Percentiles rank a stretch among this genome's conserved stretches.
These are phyloP conservation scores for Ciconia stormi DNA, from an alignment of 2,113 vertebrate species.

Conservation along the genomic window DNA sequence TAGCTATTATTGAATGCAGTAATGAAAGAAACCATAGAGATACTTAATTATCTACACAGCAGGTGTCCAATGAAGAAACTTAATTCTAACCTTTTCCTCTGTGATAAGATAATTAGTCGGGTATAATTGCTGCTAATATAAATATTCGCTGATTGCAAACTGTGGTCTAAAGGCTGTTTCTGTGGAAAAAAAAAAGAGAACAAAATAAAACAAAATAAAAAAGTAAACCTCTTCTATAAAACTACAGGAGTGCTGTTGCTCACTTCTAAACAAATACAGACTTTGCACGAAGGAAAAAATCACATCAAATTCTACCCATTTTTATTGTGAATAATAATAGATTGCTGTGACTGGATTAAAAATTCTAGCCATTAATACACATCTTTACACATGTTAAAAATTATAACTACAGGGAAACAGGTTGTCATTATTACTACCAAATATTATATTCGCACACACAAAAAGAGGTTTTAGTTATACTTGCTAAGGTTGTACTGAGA, in stretches of 20 bases:
- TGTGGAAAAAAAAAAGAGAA: background rate
- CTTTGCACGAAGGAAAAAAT: conserved; percentile 14
- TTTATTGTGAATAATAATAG: conserved; percentile 19
- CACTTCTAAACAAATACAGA: conserved; percentile 61
- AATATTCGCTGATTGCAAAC: conserved; percentile 78
- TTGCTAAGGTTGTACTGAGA: background rate
- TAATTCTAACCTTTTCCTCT: conserved; percentile 79
- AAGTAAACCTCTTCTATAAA: background rate
- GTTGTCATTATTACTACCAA: background rate
- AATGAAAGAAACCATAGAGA: conserved; percentile 79
- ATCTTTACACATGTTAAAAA: background rate
- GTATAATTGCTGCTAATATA: conserved; percentile 79
- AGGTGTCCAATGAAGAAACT: conserved; percentile 75
- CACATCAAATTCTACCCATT: background rate
- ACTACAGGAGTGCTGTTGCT: conserved; percentile 29
- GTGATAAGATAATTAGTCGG: conserved; percentile 81
- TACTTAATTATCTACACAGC: conserved; percentile 82
- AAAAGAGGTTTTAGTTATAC: background rate
- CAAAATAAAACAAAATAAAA: background rate
- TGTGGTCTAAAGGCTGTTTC: conserved; percentile 64
- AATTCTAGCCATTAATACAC: background rate
- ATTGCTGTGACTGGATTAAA: background rate
- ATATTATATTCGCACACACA: background rate
- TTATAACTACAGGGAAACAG: background rate
- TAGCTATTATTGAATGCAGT: conserved; percentile 79